phyloP scores from a whole-genome alignment of 2,113 vertebrate species.

The Bos javanicus region DNA sequence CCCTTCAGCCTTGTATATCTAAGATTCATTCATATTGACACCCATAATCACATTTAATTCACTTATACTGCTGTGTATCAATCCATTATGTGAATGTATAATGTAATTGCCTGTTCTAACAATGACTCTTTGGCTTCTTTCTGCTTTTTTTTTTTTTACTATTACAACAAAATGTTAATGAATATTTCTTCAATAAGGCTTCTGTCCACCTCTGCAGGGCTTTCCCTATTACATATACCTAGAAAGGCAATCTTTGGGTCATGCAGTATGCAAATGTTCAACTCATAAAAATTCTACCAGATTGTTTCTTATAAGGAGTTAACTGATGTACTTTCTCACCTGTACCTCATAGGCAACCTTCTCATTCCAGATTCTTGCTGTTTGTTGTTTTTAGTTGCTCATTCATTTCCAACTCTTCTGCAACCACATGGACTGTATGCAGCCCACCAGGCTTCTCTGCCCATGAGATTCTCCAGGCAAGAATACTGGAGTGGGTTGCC shows the following conservation, averaged over 20 bases:
- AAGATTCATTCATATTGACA: neutral
- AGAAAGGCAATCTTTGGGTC: neutral
- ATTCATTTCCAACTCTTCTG: neutral
- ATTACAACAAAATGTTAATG: neutral
- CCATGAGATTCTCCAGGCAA: neutral
- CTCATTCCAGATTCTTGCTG: neutral
- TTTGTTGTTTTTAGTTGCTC: neutral
- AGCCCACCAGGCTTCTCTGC: neutral
- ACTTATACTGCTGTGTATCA: neutral
- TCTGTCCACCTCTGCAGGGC: neutral
- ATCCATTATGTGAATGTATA: neutral
- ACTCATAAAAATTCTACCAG: neutral
- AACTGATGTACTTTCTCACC: rapidly evolving
- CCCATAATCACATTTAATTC: neutral
- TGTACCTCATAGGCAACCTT: rapidly evolving
- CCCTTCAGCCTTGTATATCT: neutral
- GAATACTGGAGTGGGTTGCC: neutral
- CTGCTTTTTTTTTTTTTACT: neutral
- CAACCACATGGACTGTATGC: neutral
- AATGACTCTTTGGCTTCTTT: neutral
- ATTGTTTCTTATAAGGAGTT: neutral
- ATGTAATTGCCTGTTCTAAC: neutral
- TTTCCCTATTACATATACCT: neutral
- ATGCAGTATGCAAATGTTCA: neutral
- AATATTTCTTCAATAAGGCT: neutral